These are phyloP conservation scores for Acrobasis consociella DNA, from an alignment of 2,888 invertebrate species.

Conservation along the genomic window DNA sequence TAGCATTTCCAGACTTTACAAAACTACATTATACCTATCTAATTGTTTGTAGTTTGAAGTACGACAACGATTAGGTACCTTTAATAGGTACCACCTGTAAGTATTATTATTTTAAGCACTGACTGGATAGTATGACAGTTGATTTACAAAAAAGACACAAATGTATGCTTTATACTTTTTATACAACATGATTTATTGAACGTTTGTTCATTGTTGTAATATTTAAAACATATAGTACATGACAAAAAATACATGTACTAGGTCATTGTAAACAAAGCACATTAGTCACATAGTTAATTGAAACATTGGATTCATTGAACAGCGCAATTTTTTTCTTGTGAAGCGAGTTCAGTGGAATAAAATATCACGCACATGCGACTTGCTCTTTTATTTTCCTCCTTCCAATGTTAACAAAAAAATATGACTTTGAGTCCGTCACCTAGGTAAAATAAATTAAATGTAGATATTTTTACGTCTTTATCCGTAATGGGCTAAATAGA, in stretches of 20 bases:
- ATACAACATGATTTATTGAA: slow-evolving; percentile 59
- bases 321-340: slow-evolving; percentile 67
- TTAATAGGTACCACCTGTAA: slow-evolving; percentile 33
- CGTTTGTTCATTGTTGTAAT: slow-evolving; percentile 64
- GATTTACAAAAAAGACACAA: slow-evolving; percentile 45
- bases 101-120: slow-evolving; percentile 43
- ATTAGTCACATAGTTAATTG: slow-evolving; percentile 73
- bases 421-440: not conserved
- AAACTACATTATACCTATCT: not conserved
- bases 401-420: slow-evolving; percentile 18
- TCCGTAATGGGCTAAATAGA: too few relatives aligned
- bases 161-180: slow-evolving; percentile 55
- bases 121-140: slow-evolving; percentile 49
- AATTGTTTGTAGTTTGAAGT: slow-evolving; percentile 30
- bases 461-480: too few relatives aligned
- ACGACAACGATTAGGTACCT: slow-evolving; percentile 36
- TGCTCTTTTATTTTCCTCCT: slow-evolving; percentile 56
- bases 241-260: slow-evolving; percentile 53
- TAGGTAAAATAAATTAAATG: not conserved
- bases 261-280: slow-evolving; percentile 71
- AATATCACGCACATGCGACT: slow-evolving; percentile 80
- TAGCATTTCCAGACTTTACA: slow-evolving; percentile 22
- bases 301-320: slow-evolving; percentile 69
- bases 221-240: slow-evolving; percentile 52
- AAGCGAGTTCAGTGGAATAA: slow-evolving; percentile 76